A percentile compares a stretch with the other conserved stretches of the same genome.
Evolutionary conservation across 2,888 invertebrate genomes (phyloP).

Genomic region (Drosophila lutescens): DNA sequence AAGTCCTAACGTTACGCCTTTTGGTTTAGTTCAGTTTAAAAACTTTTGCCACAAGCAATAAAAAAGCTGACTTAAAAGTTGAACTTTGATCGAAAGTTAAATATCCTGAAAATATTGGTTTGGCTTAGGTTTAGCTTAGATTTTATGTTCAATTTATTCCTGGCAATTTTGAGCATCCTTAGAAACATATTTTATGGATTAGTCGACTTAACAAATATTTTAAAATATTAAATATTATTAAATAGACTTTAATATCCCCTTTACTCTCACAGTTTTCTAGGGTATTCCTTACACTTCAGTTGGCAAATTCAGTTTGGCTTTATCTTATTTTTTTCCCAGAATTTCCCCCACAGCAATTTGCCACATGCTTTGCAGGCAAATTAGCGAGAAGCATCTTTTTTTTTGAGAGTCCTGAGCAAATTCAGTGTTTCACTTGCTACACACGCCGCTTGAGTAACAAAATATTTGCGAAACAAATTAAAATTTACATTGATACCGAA

Average conservation of each 20-base stretch:
- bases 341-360: slow-evolving; percentile 19
- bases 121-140: not conserved
- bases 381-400: slow-evolving; percentile 27
- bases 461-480: slow-evolving; percentile 77
- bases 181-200: too few relatives aligned
- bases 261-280: not conserved
- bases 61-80: slow-evolving; percentile 24
- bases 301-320: slow-evolving; percentile 8
- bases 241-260: not conserved
- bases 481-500: slow-evolving; percentile 75
- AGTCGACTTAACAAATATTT: not conserved
- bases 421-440: slow-evolving; percentile 4
- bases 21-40: slow-evolving; percentile 31
- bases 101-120: slow-evolving; percentile 8
- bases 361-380: slow-evolving; percentile 41
- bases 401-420: slow-evolving; percentile 7
- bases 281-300: slow-evolving; percentile 24
- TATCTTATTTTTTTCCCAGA: slow-evolving; percentile 10
- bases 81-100: slow-evolving; percentile 1
- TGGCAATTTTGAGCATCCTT: too few relatives aligned
- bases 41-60: slow-evolving; percentile 21
- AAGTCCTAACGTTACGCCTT: slow-evolving; percentile 40
- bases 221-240: not conserved
- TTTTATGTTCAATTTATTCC: not conserved
- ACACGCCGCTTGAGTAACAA: slow-evolving; percentile 40